phyloP scores from a whole-genome alignment of 2,797 vertebrate genomes.

The Heterohyrax brucei region DNA sequence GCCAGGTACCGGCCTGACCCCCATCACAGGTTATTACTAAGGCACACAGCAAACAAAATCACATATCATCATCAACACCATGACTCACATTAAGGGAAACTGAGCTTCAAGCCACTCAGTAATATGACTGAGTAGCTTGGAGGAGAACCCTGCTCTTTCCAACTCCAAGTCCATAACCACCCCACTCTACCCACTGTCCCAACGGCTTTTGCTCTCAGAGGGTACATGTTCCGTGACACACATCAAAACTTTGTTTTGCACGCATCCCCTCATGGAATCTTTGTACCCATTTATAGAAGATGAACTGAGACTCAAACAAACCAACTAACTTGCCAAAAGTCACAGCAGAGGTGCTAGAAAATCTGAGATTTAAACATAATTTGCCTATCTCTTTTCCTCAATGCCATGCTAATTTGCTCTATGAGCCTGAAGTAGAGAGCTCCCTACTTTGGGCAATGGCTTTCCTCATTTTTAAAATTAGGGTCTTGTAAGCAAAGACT shows the following conservation, averaged over 20 bases:
- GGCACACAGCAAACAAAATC: not conserved
- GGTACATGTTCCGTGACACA: not conserved
- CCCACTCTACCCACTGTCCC: too few relatives aligned
- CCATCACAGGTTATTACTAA: not conserved
- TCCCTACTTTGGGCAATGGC: not conserved
- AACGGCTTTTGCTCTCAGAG: not conserved
- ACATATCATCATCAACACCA: not conserved
- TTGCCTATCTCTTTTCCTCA: not conserved
- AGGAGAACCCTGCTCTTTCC: not conserved
- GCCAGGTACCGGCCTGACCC: not conserved
- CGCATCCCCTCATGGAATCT: not conserved
- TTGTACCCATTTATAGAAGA: not conserved
- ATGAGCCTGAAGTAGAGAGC: not conserved
- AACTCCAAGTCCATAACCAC: not conserved
- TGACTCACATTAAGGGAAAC: not conserved
- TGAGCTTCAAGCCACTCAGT: not conserved
- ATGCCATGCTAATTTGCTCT: not conserved
- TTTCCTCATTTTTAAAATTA: not conserved
- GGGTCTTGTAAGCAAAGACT: not conserved
- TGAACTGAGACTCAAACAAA: not conserved
- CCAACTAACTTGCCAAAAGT: not conserved
- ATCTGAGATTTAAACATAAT: not conserved
- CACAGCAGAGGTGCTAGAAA: not conserved
- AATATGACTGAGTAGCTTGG: not conserved
- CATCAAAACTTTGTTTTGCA: not conserved